These are phyloP conservation scores for Xylocopa sonorina DNA, from an alignment of 1,140 invertebrate species.

Conservation along the genomic window DNA sequence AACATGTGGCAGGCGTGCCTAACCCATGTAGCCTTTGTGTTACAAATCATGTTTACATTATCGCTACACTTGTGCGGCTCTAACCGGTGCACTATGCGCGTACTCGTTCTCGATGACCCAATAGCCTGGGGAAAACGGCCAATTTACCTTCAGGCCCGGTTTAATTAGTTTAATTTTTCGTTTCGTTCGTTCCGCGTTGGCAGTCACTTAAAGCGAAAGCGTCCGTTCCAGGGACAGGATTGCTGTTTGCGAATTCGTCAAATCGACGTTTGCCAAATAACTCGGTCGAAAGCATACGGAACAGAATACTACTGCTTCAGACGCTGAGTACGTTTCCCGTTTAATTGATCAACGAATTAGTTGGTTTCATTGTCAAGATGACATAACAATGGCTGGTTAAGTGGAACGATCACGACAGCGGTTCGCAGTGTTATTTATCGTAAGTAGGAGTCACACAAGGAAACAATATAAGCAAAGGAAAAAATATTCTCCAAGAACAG, in stretches of 20 bases:
- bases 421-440: not conserved
- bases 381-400: not conserved
- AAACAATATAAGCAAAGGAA: no score
- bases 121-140: slow-evolving; percentile 77
- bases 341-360: not conserved
- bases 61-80: slow-evolving; percentile 76
- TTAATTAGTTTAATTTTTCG: slow-evolving; percentile 66
- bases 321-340: not conserved
- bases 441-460: no score
- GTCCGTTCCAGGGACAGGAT: not conserved
- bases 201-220: not conserved
- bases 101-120: slow-evolving; percentile 66
- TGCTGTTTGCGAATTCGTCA: not conserved
- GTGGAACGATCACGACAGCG: not conserved
- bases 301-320: not conserved
- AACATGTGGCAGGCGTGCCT: slow-evolving; percentile 81
- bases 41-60: slow-evolving; percentile 82
- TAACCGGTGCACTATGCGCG: slow-evolving; percentile 54
- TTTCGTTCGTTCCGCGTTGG: slow-evolving; percentile 17
- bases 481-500: accelerated
- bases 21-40: slow-evolving; percentile 79
- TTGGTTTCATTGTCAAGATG: not conserved
- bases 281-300: not conserved
- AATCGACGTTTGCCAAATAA: not conserved
- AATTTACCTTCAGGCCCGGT: slow-evolving; percentile 54